Conservation (phyloP, 2,113 vertebrate genomes). For the Dasyprocta punctata region DNA sequence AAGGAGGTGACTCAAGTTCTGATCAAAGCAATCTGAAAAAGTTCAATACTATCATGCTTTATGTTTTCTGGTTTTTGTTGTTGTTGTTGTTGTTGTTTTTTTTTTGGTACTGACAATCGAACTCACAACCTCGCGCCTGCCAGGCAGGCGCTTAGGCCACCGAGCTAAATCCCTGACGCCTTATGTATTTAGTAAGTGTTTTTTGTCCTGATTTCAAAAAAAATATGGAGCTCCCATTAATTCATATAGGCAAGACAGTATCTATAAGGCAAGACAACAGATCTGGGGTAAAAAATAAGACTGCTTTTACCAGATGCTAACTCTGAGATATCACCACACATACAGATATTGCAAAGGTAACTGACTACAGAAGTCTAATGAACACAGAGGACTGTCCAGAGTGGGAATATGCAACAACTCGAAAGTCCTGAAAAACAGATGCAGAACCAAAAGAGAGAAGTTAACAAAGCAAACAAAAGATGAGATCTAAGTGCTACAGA, state of each 20-base stretch:
- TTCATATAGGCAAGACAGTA: background rate
- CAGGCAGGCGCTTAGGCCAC: too few species aligned
- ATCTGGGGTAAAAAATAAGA: background rate
- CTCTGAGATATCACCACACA: slow-evolving; percentile 14
- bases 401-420: background rate
- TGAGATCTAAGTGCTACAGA: background rate
- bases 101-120: too few species aligned
- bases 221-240: background rate
- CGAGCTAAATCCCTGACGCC: too few species aligned
- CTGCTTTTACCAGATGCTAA: background rate
- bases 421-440: slow-evolving; percentile 12
- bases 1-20: background rate
- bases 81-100: too few species aligned
- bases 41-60: background rate
- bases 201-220: background rate
- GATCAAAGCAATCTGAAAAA: background rate
- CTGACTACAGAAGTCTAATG: background rate
- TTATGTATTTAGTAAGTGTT: background rate
- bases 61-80: too few species aligned
- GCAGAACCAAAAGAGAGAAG: slow-evolving; percentile 4
- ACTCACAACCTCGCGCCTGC: too few species aligned
- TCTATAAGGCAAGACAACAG: background rate
- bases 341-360: background rate
- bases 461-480: slow-evolving; percentile 34
- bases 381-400: background rate